Conservation (phyloP, 2,113 vertebrate genomes). For the Anolis carolinensis region DNA sequence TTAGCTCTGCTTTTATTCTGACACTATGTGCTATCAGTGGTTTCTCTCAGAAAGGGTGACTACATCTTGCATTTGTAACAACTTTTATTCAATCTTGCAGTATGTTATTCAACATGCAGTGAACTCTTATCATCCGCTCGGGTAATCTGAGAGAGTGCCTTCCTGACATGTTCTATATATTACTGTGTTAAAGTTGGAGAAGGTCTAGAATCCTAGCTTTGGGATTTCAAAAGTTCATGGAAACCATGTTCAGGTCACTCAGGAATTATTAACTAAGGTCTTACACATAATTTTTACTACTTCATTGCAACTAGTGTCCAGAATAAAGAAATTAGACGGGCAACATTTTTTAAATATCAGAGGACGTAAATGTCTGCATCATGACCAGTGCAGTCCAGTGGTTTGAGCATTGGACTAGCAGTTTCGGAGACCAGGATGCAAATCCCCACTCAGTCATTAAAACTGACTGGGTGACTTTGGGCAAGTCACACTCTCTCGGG, state of each 20-base stretch:
- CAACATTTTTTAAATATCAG: not conserved
- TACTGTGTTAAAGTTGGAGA: constrained; percentile 2
- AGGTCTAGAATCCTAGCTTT: constrained; percentile 41
- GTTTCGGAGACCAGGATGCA: too few species aligned
- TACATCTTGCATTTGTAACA: not conserved
- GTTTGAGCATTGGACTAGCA: too few species aligned
- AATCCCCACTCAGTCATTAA: too few species aligned
- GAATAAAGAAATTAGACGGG: not conserved
- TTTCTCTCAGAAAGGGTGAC: not conserved
- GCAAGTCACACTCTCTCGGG: too few species aligned
- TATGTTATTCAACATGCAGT: not conserved
- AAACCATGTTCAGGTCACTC: too few species aligned
- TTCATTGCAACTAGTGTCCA: not conserved
- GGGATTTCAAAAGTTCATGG: constrained; percentile 17
- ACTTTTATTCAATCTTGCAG: not conserved
- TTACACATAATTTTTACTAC: constrained; percentile 34
- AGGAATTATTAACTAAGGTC: constrained; percentile 1
- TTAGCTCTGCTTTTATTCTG: not conserved
- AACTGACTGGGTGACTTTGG: too few species aligned
- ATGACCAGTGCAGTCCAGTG: too few species aligned
- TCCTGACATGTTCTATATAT: not conserved
- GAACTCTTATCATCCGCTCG: not conserved
- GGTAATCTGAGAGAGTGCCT: not conserved
- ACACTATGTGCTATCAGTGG: not conserved
- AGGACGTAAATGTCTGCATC: too few species aligned